Base-by-base conservation (phyloP, 2,888 invertebrate species). In the Chaetogeoica ovagalla region DNA sequence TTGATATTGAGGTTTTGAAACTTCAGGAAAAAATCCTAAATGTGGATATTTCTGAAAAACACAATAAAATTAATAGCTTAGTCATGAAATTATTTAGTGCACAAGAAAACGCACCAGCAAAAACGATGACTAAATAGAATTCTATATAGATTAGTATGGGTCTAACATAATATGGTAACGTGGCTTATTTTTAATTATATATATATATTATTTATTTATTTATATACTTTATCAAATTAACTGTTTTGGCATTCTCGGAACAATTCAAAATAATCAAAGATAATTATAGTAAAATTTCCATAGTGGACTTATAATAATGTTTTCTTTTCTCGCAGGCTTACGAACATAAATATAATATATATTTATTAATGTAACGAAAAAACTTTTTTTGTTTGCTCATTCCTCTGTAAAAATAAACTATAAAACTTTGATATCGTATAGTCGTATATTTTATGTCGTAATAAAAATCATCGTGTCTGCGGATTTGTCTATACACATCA, bases 191-290 rank as follows among this genome's bases (percentile, higher is more conserved):
- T n/a, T n/a, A n/a, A n/a, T n/a, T n/a, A n/a, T n/a, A n/a, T n/a
- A n/a, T n/a, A 57, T 9, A 59, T 7, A 71, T 39, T 59, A 59
- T 71, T 48, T 8, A 71, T 59, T 59, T 39, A 37, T n/a, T 59
- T 9, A 17, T 43, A 39, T 59, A 55, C 15, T 59, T 71, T 21
- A 9, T 37, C 39, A 37, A 59, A 57, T 37, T 21, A 39, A 70
- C 2, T 15, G 17, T 59, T 59, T 21, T 19, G 23, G 1, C 17
- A 59, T 13, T 71, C 9, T 59, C 39, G 21, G 6, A 60, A 71
- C 7, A 71, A 71, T 17, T 43, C 1, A 60, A 59, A 71, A 71
- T 43, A 57, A 70, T 30, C 30, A 55, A 55, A 57, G n/a, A 57
- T 39, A 39, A 30, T 39, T 21, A 21, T 59, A 57, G 15, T 15